phyloP scores from a whole-genome alignment of 2,113 vertebrate genomes.

The Ciconia stormi region DNA sequence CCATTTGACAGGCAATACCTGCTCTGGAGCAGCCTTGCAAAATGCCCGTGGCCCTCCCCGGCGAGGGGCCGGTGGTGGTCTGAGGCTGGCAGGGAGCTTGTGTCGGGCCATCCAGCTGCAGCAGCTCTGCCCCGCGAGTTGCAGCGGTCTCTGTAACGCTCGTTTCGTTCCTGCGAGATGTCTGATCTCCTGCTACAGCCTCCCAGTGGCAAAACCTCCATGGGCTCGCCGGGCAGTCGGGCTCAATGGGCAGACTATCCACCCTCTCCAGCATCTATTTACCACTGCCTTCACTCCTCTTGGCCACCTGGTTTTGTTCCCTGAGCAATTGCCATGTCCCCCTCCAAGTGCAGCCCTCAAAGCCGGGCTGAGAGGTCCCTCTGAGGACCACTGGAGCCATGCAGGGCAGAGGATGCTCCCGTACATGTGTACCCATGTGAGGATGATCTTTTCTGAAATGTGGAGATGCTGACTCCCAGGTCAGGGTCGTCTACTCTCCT shows the following conservation, averaged over 20 bases:
- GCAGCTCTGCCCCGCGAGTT: accelerated
- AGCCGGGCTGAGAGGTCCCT: background rate
- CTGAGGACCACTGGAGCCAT: background rate
- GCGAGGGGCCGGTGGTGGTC: accelerated
- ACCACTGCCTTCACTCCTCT: background rate
- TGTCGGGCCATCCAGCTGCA: accelerated
- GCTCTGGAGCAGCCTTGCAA: background rate
- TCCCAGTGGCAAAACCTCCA: background rate
- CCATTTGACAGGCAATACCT: background rate
- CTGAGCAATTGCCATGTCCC: background rate
- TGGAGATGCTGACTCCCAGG: background rate
- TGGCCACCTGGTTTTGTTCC: background rate
- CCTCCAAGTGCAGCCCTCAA: accelerated
- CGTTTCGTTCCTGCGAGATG: accelerated
- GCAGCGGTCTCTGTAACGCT: too few species aligned
- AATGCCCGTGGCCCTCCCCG: background rate
- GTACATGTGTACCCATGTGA: accelerated
- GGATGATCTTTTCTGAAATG: background rate
- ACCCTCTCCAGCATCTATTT: background rate
- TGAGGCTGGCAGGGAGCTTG: background rate
- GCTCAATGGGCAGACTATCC: background rate
- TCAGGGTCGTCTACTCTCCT: accelerated
- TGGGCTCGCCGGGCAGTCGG: accelerated
- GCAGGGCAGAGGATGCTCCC: background rate
- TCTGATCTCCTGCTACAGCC: background rate